Evolutionary conservation across 2,888 invertebrate genomes (phyloP).

Genomic region (Thyatira batis): DNA sequence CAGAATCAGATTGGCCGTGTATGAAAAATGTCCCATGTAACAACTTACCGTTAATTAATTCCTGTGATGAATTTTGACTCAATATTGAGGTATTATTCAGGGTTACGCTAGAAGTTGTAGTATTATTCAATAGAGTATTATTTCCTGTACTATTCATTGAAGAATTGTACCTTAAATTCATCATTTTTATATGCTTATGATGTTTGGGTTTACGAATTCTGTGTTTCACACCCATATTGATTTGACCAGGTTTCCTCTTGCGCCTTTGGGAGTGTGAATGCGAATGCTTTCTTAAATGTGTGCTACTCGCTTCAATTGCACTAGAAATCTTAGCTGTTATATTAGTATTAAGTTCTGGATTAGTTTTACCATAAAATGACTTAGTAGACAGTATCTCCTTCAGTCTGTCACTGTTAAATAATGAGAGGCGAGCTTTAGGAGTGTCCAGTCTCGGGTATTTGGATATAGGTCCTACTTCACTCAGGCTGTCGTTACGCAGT

Average conservation of each 20-base stretch:
- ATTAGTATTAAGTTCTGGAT: conserved; percentile 62
- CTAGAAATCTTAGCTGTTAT: conserved; percentile 56
- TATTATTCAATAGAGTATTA: conserved; percentile 32
- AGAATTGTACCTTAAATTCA: conserved; percentile 27
- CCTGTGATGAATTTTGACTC: conserved; percentile 63
- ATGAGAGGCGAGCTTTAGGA: conserved; percentile 71
- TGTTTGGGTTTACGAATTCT: conserved; percentile 84
- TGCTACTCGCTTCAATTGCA: conserved; percentile 56
- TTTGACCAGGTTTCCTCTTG: conserved; percentile 78
- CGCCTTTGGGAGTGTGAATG: conserved; percentile 51
- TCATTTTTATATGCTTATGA: conserved; percentile 49
- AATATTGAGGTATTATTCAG: conserved; percentile 44
- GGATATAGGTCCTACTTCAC: conserved; percentile 55
- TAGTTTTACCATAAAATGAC: conserved; percentile 80
- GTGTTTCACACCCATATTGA: conserved; percentile 86
- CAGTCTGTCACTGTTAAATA: conserved; percentile 69
- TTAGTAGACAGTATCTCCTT: conserved; percentile 79
- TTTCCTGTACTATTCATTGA: conserved; percentile 18
- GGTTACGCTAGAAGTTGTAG: conserved; percentile 35
- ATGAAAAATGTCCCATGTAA: background rate
- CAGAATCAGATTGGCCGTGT: too few species aligned
- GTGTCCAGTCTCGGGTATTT: conserved; percentile 67
- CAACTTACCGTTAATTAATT: conserved; percentile 60
- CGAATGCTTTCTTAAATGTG: conserved; percentile 44
- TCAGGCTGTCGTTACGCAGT: conserved; percentile 59